A percentile compares a stretch with the other conserved stretches of the same genome.
Conservation (phyloP, 2,113 vertebrate species). For the Cettia cetti region DNA sequence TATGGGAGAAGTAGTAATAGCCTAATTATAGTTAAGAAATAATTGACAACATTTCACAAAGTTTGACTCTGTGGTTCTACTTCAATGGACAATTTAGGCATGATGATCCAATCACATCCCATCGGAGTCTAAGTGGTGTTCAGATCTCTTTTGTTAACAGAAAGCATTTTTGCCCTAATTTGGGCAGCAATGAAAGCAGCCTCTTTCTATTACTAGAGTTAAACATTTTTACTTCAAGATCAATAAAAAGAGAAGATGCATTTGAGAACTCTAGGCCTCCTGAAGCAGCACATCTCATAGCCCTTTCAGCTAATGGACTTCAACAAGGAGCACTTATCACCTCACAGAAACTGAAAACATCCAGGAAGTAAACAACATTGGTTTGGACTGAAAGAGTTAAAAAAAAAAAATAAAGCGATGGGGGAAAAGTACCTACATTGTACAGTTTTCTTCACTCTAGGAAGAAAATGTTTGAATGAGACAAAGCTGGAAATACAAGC, state of each 20-base stretch:
- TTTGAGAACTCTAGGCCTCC: background rate
- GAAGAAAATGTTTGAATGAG: background rate
- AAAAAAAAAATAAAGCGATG: background rate
- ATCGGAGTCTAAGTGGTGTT: rapidly evolving
- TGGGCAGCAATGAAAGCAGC: background rate
- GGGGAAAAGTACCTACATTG: background rate
- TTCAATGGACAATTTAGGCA: background rate
- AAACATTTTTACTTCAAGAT: background rate
- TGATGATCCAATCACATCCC: background rate
- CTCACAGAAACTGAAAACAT: background rate
- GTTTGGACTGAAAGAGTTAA: background rate
- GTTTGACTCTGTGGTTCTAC: background rate
- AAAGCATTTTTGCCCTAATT: background rate
- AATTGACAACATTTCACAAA: background rate
- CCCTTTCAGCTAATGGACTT: background rate
- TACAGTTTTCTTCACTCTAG: background rate
- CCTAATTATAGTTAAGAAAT: background rate
- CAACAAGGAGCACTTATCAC: background rate
- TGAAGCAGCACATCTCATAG: background rate
- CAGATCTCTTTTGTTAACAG: background rate
- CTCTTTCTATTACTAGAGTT: background rate
- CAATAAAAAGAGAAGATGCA: background rate
- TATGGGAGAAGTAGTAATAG: background rate
- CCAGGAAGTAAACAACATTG: background rate
- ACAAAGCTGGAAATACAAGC: background rate